A percentile compares a stretch with the other conserved stretches of the same genome.
These are phyloP conservation scores for Sycobia sp. DNA, from an alignment of 1,140 invertebrate species.

Conservation along the genomic window DNA sequence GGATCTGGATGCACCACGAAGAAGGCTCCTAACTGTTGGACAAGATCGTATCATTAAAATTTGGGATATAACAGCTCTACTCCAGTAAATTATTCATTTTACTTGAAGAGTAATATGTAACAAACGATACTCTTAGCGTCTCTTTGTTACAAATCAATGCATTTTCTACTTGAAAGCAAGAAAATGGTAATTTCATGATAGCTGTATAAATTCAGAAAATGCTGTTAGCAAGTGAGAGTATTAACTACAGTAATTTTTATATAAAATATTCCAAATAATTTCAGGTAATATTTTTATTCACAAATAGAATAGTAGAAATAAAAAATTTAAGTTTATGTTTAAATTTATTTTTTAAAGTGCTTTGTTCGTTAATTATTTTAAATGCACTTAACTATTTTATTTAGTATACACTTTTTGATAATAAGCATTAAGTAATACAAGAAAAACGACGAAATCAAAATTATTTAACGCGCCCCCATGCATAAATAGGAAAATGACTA, in stretches of 20 bases:
- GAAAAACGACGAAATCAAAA: constrained; percentile 15
- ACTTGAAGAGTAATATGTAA: background rate
- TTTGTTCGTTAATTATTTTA: no score
- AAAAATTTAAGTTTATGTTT: constrained; percentile 2
- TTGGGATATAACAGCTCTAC: constrained; percentile 73
- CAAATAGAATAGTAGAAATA: constrained; percentile 4
- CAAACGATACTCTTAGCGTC: constrained; percentile 23
- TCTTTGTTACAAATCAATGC: constrained; percentile 22
- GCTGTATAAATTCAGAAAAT: constrained; percentile 7
- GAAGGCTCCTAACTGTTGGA: constrained; percentile 87
- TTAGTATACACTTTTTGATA: constrained; percentile 1
- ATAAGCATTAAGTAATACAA: background rate
- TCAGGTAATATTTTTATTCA: constrained; percentile 1
- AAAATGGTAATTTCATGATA: constrained; percentile 6
- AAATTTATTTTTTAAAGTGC: constrained; percentile 7
- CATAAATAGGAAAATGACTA: no score
- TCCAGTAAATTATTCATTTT: constrained; percentile 53
- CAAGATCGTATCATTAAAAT: constrained; percentile 95
- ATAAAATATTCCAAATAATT: constrained; percentile 20
- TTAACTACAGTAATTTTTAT: constrained; percentile 23
- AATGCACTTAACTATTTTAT: no score
- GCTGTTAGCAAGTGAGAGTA: constrained; percentile 6
- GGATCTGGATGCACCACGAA: constrained; percentile 85
- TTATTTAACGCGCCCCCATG: background rate
- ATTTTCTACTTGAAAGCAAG: no score